Conservation (phyloP, 2,888 invertebrate species). For the Pimpla rufipes region DNA sequence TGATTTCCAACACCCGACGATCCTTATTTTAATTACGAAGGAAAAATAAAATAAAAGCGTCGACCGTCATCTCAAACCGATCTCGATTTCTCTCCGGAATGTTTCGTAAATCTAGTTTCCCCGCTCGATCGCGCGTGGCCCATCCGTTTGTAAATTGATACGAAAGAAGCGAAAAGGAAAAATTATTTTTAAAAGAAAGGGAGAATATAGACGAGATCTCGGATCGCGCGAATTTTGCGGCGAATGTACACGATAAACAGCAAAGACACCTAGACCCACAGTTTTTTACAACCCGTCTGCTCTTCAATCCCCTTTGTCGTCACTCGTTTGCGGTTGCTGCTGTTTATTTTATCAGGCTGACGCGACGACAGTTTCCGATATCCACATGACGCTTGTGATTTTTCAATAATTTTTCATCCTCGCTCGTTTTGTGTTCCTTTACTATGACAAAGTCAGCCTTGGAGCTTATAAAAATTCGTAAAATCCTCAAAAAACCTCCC, state of each 20-base stretch:
- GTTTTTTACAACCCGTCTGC: not conserved
- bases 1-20: conserved; percentile 58
- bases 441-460: conserved; percentile 73
- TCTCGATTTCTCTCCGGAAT: conserved; percentile 76
- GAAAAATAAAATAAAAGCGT: conserved; percentile 30
- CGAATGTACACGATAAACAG: conserved; percentile 79
- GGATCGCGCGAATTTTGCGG: conserved; percentile 75
- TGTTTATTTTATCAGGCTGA: conserved; percentile 76
- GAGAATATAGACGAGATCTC: not conserved
- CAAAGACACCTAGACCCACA: conserved; percentile 78
- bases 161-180: conserved; percentile 12
- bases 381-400: not conserved
- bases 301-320: not conserved
- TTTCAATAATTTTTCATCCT: not conserved
- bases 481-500: conserved; percentile 72
- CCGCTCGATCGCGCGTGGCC: conserved; percentile 67
- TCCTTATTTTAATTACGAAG: conserved; percentile 28
- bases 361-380: conserved; percentile 74
- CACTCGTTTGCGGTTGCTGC: conserved; percentile 59
- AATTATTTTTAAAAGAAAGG: not conserved
- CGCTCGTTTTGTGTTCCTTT: conserved; percentile 23
- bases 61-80: conserved; percentile 21
- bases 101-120: conserved; percentile 74
- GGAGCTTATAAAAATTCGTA: conserved; percentile 75
- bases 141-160: conserved; percentile 70